Evolutionary conservation across 2,888 invertebrate species (phyloP).

Genomic region (Luffia ferchaultella): DNA sequence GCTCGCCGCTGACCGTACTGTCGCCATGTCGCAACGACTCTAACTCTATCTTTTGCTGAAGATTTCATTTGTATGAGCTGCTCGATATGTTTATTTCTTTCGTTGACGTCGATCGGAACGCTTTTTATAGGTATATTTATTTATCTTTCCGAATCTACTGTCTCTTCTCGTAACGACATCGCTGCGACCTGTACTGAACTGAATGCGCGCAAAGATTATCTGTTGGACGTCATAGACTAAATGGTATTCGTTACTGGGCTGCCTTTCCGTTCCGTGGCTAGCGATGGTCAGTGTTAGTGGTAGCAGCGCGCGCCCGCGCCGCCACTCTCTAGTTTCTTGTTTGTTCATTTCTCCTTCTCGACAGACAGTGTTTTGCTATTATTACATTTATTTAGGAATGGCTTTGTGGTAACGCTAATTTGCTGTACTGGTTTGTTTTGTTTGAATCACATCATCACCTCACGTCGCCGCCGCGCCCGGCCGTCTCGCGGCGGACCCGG

Average conservation of each 20-base stretch:
- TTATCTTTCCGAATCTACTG: slow-evolving; percentile 60
- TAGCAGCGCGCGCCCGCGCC: slow-evolving; percentile 31
- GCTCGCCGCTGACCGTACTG: slow-evolving; percentile 57
- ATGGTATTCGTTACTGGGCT: slow-evolving; percentile 35
- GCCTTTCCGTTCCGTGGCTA: slow-evolving; percentile 60
- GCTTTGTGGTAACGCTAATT: slow-evolving; percentile 59
- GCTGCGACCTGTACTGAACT: slow-evolving; percentile 39
- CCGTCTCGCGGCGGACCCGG: background rate
- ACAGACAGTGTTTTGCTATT: slow-evolving; percentile 41
- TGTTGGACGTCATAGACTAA: slow-evolving; percentile 55
- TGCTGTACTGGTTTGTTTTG: slow-evolving; percentile 40
- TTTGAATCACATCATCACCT: slow-evolving; percentile 4
- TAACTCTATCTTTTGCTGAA: slow-evolving; percentile 63
- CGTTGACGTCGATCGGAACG: slow-evolving; percentile 57
- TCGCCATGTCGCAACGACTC: slow-evolving; percentile 66
- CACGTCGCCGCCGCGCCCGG: background rate
- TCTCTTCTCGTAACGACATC: slow-evolving; percentile 55
- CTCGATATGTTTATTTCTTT: slow-evolving; percentile 65
- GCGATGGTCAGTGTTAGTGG: slow-evolving; percentile 58
- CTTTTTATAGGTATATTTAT: slow-evolving; percentile 66
- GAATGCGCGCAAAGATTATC: slow-evolving; percentile 59
- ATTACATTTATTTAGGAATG: slow-evolving; percentile 61
- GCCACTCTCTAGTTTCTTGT: slow-evolving; percentile 46
- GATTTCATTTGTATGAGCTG: slow-evolving; percentile 66
- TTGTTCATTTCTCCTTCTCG: slow-evolving; percentile 49